A percentile compares a stretch with the other conserved stretches of the same genome.
Conservation (phyloP, 2,888 invertebrate species). For the Apodemia hepburni region DNA sequence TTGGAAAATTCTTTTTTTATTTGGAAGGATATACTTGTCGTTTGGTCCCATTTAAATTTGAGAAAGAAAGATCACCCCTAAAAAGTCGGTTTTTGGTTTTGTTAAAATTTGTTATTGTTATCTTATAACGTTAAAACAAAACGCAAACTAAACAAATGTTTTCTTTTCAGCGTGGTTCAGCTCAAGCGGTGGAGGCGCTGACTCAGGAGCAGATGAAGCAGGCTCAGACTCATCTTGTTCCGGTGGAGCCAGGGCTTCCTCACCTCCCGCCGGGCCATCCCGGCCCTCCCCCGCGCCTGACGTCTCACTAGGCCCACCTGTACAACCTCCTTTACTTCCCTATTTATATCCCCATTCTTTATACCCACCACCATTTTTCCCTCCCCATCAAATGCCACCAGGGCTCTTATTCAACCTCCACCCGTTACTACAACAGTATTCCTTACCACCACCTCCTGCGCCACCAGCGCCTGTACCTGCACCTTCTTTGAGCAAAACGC, state of each 20-base stretch:
- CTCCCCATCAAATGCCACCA: slow-evolving; percentile 89
- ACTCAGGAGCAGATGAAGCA: slow-evolving; percentile 83
- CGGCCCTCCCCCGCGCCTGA: slow-evolving; percentile 91
- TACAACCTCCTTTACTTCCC: slow-evolving; percentile 95
- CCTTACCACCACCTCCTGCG: slow-evolving; percentile 84
- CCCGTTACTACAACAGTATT: slow-evolving; percentile 93
- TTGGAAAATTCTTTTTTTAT: too few relatives aligned
- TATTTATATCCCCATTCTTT: slow-evolving; percentile 95
- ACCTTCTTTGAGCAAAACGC: slow-evolving; percentile 82
- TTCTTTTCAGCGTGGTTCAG: slow-evolving; percentile 82
- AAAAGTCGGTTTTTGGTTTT: too few relatives aligned
- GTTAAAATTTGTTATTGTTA: too few relatives aligned
- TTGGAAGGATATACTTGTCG: too few relatives aligned
- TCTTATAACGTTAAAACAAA: too few relatives aligned
- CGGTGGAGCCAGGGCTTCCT: slow-evolving; percentile 79
- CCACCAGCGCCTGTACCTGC: slow-evolving; percentile 83
- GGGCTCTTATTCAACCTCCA: slow-evolving; percentile 94
- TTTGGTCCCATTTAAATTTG: too few relatives aligned
- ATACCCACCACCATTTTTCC: slow-evolving; percentile 88
- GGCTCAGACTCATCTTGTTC: slow-evolving; percentile 88
- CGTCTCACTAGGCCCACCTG: slow-evolving; percentile 95
- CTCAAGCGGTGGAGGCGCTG: slow-evolving; percentile 76
- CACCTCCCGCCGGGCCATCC: slow-evolving; percentile 80
- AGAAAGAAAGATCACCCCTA: too few relatives aligned
- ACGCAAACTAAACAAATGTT: slow-evolving; percentile 15